These are phyloP conservation scores for Atta cephalotes DNA, from an alignment of 1,140 invertebrate genomes.

Conservation along the genomic window DNA sequence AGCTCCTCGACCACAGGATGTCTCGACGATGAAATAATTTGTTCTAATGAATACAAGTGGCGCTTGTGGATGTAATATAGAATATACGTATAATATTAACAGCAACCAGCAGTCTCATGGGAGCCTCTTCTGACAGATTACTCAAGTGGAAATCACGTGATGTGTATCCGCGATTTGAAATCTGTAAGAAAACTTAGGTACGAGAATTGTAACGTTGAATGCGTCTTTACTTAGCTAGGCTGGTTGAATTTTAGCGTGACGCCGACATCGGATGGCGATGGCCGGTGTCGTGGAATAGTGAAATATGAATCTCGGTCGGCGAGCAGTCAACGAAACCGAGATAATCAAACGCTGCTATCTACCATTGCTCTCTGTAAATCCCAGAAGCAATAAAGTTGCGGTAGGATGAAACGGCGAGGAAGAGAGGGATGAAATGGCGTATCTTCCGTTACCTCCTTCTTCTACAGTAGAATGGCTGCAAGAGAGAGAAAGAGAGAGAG, in stretches of 20 bases:
- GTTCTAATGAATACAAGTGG: neutral
- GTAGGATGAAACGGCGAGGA: neutral
- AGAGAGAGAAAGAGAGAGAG: neutral
- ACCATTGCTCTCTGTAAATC: conserved; percentile 62
- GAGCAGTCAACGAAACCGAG: conserved; percentile 59
- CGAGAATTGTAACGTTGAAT: neutral
- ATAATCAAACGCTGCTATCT: conserved; percentile 59
- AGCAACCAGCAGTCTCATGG: neutral
- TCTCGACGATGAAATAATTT: conserved; percentile 10
- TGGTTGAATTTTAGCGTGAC: conserved; percentile 39
- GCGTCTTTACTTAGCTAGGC: neutral
- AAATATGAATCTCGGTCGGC: conserved; percentile 60
- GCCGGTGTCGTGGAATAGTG: conserved; percentile 23
- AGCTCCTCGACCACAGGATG: too few relatives aligned
- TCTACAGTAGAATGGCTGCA: conserved; percentile 14
- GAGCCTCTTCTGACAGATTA: neutral
- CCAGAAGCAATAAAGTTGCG: conserved; percentile 63
- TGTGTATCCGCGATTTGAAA: neutral
- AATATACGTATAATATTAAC: neutral
- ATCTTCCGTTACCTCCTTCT: conserved; percentile 21
- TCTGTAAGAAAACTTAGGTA: conserved; percentile 15
- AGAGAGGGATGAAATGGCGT: neutral
- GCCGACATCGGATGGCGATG: neutral
- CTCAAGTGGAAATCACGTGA: neutral
- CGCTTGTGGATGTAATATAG: neutral